A percentile compares a stretch with the other conserved stretches of the same genome.
Evolutionary conservation across 2,113 vertebrate species (phyloP).

Genomic region (Perca fluviatilis): DNA sequence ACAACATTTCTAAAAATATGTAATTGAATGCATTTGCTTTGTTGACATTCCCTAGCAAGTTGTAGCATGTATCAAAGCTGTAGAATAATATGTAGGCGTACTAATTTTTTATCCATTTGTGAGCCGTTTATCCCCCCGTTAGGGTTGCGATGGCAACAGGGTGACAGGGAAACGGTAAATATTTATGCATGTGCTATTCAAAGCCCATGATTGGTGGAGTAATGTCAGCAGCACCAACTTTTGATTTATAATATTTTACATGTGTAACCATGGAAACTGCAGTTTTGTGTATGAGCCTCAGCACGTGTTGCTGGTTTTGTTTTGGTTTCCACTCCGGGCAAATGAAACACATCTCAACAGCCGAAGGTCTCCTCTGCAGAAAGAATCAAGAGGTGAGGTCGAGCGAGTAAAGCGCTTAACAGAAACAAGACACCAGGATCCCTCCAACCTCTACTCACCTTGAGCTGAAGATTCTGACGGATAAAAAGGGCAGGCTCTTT

Average conservation of each 20-base stretch:
- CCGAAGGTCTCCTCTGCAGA: slow-evolving; percentile 30
- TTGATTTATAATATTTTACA: slow-evolving; percentile 45
- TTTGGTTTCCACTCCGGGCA: slow-evolving; percentile 61
- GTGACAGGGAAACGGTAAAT: slow-evolving; percentile 39
- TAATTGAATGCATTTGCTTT: neutral
- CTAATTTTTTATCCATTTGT: slow-evolving; percentile 11
- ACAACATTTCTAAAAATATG: neutral
- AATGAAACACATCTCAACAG: slow-evolving; percentile 55
- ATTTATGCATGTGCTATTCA: slow-evolving; percentile 34
- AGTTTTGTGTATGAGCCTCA: slow-evolving; percentile 44
- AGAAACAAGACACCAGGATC: slow-evolving; percentile 34
- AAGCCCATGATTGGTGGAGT: neutral
- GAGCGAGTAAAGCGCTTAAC: slow-evolving; percentile 40
- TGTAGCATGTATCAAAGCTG: slow-evolving; percentile 9
- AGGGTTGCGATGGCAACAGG: slow-evolving; percentile 21
- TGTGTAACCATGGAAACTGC: slow-evolving; percentile 25
- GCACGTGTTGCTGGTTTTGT: slow-evolving; percentile 41
- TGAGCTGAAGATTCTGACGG: slow-evolving; percentile 42
- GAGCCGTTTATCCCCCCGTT: neutral
- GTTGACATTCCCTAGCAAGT: slow-evolving; percentile 15
- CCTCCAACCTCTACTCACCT: slow-evolving; percentile 34
- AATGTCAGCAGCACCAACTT: slow-evolving; percentile 15
- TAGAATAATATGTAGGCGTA: slow-evolving; percentile 26
- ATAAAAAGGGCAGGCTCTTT: slow-evolving; percentile 46
- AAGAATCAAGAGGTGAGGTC: slow-evolving; percentile 39